Evolutionary conservation across 2,797 vertebrate species (phyloP).

Genomic region (Mormyrops attenuatus): DNA sequence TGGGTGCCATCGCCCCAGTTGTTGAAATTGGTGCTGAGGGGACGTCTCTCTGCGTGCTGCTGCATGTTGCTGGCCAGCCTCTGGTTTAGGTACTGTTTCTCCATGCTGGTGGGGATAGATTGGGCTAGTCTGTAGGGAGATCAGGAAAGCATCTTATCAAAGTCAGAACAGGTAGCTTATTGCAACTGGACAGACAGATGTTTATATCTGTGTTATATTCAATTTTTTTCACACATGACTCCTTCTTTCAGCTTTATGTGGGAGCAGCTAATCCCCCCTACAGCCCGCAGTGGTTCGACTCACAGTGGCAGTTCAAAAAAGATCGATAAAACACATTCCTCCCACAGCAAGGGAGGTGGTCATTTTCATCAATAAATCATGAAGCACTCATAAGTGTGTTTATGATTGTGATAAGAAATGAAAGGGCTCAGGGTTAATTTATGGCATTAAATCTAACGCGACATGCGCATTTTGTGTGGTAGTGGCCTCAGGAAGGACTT

Average conservation of each 20-base stretch:
- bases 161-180: not conserved
- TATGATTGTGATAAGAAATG: not conserved
- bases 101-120: constrained; percentile 89
- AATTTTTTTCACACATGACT: not conserved
- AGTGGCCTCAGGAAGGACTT: not conserved
- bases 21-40: constrained; percentile 88
- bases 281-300: not conserved
- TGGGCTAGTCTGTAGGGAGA: constrained; percentile 73
- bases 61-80: constrained; percentile 84
- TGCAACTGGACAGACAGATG: not conserved
- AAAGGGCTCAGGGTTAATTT: not conserved
- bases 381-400: not conserved
- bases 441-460: not conserved
- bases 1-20: constrained; percentile 86
- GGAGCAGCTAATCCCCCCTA: not conserved
- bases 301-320: not conserved
- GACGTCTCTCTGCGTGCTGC: constrained; percentile 78
- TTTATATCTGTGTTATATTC: not conserved
- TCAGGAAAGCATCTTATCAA: not conserved
- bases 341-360: not conserved
- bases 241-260: not conserved
- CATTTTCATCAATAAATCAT: constrained; percentile 2
- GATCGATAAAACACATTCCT: not conserved
- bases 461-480: not conserved
- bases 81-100: constrained; percentile 95